Evolutionary conservation across 2,888 invertebrate species (phyloP), one percentile per base, ranked within the genome.

Genomic region (Lasioglossum pauxillum): DNA sequence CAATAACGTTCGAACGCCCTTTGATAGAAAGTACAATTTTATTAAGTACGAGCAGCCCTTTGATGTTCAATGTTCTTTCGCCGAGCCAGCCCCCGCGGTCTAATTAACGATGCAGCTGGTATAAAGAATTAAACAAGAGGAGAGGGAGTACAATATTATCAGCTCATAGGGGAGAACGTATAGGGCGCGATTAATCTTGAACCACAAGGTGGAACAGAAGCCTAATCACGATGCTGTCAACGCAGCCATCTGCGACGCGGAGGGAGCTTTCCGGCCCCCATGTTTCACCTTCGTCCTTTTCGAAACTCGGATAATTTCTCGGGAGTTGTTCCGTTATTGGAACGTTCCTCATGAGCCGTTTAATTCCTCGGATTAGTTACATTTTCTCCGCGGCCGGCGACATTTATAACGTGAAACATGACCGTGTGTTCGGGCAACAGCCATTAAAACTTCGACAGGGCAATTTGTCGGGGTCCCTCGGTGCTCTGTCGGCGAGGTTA

Each of bases 371-470:
- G 38, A 69, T 69, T 38, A 69, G 23, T 38, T 35, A 23, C 12
- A 10, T 10, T 69, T 23, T 38, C 35, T 35, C 38, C 23, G 46
- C 46, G 35, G 3, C 10, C 38, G 38, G 38, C 7, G 31, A 2
- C 10, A 64, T 60, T 80, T 69, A 46, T 44, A 23, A 49, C 27
- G 7, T 2, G 12, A 7, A 23, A 57, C 1, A 19, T 27, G 74
- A 38, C 41, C 67, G 14, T 12, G n/a, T 31, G 44, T 35, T 10
- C 46, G 14, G 8, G 44, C n/a, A n/a, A 35, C 35, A 27, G 57
- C 57, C 41, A 77, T 77, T 78, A 84, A 74, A 83, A 84, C 83
- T 84, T 84, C 19, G 38, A 78, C n/a, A 41, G 23, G n/a, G 31
- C 38, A 60, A 78, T 84, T 84, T 57, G 35, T 46, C 72, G 64